Evolutionary conservation across 2,797 vertebrate species (phyloP).

Genomic region (Galaxias olidus): DNA sequence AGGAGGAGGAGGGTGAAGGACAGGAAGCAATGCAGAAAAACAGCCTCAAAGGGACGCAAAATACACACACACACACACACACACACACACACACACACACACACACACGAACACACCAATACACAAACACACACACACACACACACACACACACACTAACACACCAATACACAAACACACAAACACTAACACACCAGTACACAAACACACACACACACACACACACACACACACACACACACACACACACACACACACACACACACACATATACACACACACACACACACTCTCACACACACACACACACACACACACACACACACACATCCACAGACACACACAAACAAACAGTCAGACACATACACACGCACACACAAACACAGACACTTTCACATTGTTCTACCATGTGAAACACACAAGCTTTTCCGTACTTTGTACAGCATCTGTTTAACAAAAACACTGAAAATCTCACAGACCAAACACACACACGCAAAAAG

Average conservation of each 20-base stretch:
- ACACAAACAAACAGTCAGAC: no score
- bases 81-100: no score
- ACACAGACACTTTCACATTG: no score
- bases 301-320: slow-evolving; percentile 8
- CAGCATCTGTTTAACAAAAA: not conserved
- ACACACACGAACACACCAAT: not conserved
- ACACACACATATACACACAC: slow-evolving; percentile 7
- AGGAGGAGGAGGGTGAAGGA: no score
- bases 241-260: slow-evolving; percentile 4
- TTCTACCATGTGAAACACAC: no score
- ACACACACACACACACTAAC: not conserved
- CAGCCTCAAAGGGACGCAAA: not conserved
- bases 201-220: slow-evolving; percentile 1
- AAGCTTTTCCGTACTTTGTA: not conserved
- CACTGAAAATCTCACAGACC: not conserved
- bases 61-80: slow-evolving; percentile 39
- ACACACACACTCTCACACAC: slow-evolving; percentile 6
- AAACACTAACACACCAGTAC: slow-evolving; percentile 1
- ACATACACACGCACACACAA: slow-evolving; percentile 28
- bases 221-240: not conserved
- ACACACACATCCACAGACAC: slow-evolving; percentile 8
- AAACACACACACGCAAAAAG: not conserved
- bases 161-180: not conserved
- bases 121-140: not conserved
- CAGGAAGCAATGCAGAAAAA: no score